These are phyloP conservation scores for Scelioninae gen. 2 DNA, from an alignment of 2,888 invertebrate species.

Conservation along the genomic window DNA sequence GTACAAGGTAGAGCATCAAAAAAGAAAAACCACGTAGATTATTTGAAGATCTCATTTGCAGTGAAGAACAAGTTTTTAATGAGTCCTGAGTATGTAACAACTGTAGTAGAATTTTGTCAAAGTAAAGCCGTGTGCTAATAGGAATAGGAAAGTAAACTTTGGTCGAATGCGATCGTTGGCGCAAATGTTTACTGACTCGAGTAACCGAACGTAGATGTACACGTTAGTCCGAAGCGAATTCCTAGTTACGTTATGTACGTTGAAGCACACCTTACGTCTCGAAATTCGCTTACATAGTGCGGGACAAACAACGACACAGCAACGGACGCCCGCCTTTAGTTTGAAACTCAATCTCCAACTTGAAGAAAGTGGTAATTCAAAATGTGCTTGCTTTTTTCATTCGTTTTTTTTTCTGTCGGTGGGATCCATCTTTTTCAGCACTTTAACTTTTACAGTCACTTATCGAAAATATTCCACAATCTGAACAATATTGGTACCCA, in stretches of 20 bases:
- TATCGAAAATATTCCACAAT: too few species aligned
- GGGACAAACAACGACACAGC: conserved; percentile 58
- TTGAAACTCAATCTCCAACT: conserved; percentile 59
- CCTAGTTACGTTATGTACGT: conserved; percentile 58
- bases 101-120: conserved; percentile 62
- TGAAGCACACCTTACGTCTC: conserved; percentile 54
- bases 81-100: conserved; percentile 44
- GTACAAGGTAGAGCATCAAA: background rate
- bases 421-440: conserved; percentile 15
- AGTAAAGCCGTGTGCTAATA: conserved; percentile 66
- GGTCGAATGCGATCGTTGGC: conserved; percentile 65
- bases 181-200: conserved; percentile 68
- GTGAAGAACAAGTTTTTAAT: conserved; percentile 44
- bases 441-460: too few species aligned
- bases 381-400: conserved; percentile 36
- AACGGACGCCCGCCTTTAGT: conserved; percentile 42
- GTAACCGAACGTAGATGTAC: conserved; percentile 63
- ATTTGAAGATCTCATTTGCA: conserved; percentile 30
- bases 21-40: conserved; percentile 14
- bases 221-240: conserved; percentile 54
- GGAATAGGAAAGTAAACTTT: conserved; percentile 69
- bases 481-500: too few species aligned
- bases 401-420: background rate
- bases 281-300: conserved; percentile 59
- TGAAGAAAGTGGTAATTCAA: conserved; percentile 53